These are phyloP conservation scores for Caenorhabditis remanei DNA, from an alignment of 1,140 invertebrate genomes.

Conservation along the genomic window DNA sequence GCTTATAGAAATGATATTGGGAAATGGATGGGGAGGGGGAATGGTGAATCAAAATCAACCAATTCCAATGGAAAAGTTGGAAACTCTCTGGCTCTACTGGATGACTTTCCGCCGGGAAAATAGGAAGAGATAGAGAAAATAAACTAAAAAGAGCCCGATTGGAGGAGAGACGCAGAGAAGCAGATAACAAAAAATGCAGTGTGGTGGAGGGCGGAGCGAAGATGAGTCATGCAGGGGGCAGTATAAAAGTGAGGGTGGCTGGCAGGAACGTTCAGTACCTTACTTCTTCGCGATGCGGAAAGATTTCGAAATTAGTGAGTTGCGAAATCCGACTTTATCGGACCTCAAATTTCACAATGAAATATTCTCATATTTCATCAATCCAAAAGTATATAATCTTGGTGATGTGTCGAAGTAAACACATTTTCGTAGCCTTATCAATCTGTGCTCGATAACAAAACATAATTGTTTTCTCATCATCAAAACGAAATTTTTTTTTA, in stretches of 20 bases:
- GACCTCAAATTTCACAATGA: slow-evolving; percentile 26
- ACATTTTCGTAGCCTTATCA: slow-evolving; percentile 7
- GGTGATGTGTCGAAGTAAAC: not conserved
- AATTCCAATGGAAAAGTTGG: slow-evolving; percentile 30
- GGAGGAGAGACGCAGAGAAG: not conserved
- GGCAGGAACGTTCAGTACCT: slow-evolving; percentile 31
- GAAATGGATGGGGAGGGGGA: not conserved
- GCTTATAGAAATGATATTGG: not conserved
- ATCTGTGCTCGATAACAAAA: not conserved
- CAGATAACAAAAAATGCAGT: not conserved
- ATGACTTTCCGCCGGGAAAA: slow-evolving; percentile 1
- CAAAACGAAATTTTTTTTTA: not conserved
- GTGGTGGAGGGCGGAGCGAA: slow-evolving; percentile 26
- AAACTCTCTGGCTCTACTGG: slow-evolving; percentile 14
- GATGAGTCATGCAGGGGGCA: slow-evolving; percentile 35
- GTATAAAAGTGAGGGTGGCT: slow-evolving; percentile 6
- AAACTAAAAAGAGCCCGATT: not conserved
- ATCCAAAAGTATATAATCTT: too few relatives aligned
- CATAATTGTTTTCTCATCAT: not conserved
- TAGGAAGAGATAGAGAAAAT: not conserved
- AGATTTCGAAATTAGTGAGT: slow-evolving; percentile 25
- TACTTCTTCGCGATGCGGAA: not conserved
- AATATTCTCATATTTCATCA: slow-evolving; percentile 27
- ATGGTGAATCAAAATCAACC: slow-evolving; percentile 50
- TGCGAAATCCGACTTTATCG: slow-evolving; percentile 12